Evolutionary conservation across 2,797 vertebrate genomes (phyloP).

Genomic region (Cyprinella venusta): DNA sequence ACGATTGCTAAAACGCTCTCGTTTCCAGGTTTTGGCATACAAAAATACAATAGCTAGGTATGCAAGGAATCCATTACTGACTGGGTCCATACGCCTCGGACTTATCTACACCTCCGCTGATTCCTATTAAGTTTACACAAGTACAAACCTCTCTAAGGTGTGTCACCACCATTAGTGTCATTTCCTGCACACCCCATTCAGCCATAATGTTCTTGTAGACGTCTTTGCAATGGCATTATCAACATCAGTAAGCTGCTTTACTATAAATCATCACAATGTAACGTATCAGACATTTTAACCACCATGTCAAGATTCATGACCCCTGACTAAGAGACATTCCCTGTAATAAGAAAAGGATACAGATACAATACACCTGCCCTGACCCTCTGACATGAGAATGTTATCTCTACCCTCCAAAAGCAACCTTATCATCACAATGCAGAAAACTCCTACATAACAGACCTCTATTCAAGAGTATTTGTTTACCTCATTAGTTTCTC

Average conservation of each 20-base stretch:
- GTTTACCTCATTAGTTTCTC: too few relatives aligned
- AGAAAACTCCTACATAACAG: too few relatives aligned
- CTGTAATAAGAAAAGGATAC: too few relatives aligned
- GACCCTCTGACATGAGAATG: too few relatives aligned
- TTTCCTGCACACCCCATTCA: neutral
- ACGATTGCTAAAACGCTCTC: too few relatives aligned
- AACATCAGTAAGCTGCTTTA: neutral
- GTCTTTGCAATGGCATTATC: neutral
- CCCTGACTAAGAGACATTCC: conserved; percentile 2
- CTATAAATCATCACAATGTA: neutral
- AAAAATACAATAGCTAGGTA: neutral
- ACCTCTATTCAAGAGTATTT: too few relatives aligned
- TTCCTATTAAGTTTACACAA: neutral
- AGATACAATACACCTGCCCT: too few relatives aligned
- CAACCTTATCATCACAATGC: too few relatives aligned
- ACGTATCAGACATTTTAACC: conserved; percentile 37
- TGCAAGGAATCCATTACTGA: neutral
- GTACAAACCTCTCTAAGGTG: neutral
- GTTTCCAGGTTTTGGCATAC: neutral
- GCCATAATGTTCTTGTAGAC: neutral
- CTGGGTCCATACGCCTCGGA: neutral
- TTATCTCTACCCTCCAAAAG: too few relatives aligned
- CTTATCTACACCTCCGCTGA: neutral
- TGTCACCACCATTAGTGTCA: neutral
- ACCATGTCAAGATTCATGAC: conserved; percentile 18